These are phyloP conservation scores for Crocidura indochinensis DNA, from an alignment of 2,797 vertebrate genomes.

Conservation along the genomic window DNA sequence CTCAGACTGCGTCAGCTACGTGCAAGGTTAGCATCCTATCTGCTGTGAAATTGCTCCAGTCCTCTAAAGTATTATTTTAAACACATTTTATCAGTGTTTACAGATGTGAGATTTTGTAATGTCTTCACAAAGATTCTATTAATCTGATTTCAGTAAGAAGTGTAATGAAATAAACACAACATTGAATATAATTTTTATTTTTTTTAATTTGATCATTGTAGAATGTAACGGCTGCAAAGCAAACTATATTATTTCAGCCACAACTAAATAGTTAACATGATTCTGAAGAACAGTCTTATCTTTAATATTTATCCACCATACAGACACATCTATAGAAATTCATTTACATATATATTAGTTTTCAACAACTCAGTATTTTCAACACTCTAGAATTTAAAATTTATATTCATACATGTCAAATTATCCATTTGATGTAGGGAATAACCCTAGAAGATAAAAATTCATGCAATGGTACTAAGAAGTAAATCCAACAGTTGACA, in stretches of 20 bases:
- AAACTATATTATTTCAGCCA: constrained; percentile 87
- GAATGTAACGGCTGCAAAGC: constrained; percentile 85
- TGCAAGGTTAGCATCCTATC: too few species aligned
- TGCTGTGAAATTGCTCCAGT: too few species aligned
- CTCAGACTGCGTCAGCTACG: too few species aligned
- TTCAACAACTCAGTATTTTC: constrained; percentile 78
- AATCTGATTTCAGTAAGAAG: constrained; percentile 74
- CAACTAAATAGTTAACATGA: constrained; percentile 88
- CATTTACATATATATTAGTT: constrained; percentile 80
- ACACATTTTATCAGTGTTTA: constrained; percentile 44
- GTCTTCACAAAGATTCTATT: constrained; percentile 70
- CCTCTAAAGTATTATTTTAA: not conserved
- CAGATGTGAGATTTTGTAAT: constrained; percentile 19
- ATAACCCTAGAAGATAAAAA: constrained; percentile 85
- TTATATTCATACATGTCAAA: constrained; percentile 83
- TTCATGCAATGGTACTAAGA: constrained; percentile 86
- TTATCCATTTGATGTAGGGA: constrained; percentile 75
- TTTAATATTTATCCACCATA: constrained; percentile 76
- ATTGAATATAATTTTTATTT: constrained; percentile 83
- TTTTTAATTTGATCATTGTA: constrained; percentile 84
- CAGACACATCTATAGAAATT: constrained; percentile 85
- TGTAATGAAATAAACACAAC: constrained; percentile 86
- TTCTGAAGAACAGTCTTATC: constrained; percentile 81
- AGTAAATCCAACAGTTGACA: constrained; percentile 81
- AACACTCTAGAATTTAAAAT: constrained; percentile 81